These are phyloP conservation scores for Elymnias hypermnestra DNA, from an alignment of 1,140 invertebrate genomes.

Conservation along the genomic window DNA sequence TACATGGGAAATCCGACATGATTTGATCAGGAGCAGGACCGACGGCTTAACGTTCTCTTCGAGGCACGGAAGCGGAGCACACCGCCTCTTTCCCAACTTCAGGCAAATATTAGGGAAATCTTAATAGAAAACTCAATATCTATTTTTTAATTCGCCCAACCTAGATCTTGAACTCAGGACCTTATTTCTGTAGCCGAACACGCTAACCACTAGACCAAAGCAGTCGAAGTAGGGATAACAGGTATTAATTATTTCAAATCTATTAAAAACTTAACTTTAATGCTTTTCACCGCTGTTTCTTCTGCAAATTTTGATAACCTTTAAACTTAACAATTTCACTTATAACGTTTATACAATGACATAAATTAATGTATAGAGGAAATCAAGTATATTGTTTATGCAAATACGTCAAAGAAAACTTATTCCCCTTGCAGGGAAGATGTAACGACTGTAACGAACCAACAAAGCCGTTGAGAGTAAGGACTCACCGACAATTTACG, in stretches of 20 bases:
- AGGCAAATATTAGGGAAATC: too few species aligned
- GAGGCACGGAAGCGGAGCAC: too few species aligned
- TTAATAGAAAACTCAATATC: too few species aligned
- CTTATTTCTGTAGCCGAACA: too few species aligned
- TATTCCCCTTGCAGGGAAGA: constrained; percentile 53
- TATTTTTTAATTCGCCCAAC: too few species aligned
- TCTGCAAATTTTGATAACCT: constrained; percentile 10
- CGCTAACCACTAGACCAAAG: too few species aligned
- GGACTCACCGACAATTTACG: constrained; percentile 28
- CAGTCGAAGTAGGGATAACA: too few species aligned
- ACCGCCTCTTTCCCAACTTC: too few species aligned
- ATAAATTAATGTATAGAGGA: constrained; percentile 10
- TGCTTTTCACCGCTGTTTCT: neutral
- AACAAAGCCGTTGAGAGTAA: constrained; percentile 58
- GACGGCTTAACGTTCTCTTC: too few species aligned
- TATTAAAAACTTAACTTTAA: neutral
- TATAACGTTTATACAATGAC: constrained; percentile 6
- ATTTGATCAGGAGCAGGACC: too few species aligned
- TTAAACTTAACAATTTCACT: constrained; percentile 13
- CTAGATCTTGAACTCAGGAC: too few species aligned
- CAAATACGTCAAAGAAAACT: constrained; percentile 65
- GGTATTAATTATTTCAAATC: neutral
- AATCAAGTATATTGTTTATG: constrained; percentile 43
- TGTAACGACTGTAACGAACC: constrained; percentile 60
- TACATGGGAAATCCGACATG: too few species aligned